A percentile compares a stretch with the other conserved stretches of the same genome.
phyloP scores from a whole-genome alignment of 2,113 vertebrate genomes.

The Prionailurus viverrinus region DNA sequence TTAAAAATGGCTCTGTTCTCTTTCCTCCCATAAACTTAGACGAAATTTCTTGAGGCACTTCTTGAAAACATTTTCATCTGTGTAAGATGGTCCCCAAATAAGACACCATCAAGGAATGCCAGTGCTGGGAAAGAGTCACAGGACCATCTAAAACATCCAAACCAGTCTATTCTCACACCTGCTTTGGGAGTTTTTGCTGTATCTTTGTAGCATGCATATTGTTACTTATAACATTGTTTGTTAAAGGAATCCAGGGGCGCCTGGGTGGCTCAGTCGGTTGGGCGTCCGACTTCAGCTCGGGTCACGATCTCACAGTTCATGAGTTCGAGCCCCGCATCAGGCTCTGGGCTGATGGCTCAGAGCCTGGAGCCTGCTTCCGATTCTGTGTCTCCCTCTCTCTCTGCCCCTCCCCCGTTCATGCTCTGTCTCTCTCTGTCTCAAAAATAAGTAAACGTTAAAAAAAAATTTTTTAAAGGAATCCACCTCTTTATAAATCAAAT shows the following conservation, averaged over 20 bases:
- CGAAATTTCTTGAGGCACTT: not conserved
- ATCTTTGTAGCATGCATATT: fast-evolving
- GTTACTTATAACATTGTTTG: not conserved
- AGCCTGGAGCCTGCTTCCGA: too few relatives aligned
- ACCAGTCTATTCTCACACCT: not conserved
- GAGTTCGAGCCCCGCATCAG: too few relatives aligned
- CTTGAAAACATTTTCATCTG: not conserved
- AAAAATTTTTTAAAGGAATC: not conserved
- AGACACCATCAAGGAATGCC: not conserved
- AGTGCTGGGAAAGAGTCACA: not conserved
- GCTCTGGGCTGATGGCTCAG: too few relatives aligned
- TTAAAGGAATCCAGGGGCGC: not conserved
- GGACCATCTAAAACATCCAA: not conserved
- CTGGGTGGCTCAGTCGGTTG: too few relatives aligned
- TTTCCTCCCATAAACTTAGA: not conserved
- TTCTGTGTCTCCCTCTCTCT: too few relatives aligned
- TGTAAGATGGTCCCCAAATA: not conserved
- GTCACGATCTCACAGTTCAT: fast-evolving
- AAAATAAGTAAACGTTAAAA: too few relatives aligned
- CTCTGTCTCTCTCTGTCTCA: too few relatives aligned
- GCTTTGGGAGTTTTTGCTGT: fast-evolving
- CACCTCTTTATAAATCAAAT: not conserved
- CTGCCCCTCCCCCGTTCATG: too few relatives aligned
- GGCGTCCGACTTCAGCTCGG: fast-evolving
- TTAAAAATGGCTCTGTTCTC: not conserved